Evolutionary conservation across 1,140 invertebrate species (phyloP), one percentile per base, ranked within the genome.

Genomic region (Aricia agestis): DNA sequence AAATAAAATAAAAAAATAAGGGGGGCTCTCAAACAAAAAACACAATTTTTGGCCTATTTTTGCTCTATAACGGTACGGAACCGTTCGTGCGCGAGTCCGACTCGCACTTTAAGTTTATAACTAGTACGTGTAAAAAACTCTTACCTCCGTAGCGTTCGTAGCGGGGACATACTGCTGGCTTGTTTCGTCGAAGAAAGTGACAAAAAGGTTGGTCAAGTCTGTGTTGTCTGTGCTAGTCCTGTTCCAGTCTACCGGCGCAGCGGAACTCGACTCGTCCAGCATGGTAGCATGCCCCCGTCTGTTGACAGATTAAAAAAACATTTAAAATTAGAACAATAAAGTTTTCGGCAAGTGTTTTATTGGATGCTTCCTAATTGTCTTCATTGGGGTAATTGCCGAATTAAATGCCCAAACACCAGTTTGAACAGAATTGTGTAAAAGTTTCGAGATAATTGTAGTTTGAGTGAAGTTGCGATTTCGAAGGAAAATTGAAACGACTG

Each of bases 71-170:
- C n/a, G n/a, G n/a, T n/a, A n/a, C n/a, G n/a, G n/a, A n/a, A n/a
- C n/a, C n/a, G n/a, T n/a, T n/a, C n/a, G n/a, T n/a, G n/a, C n/a
- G n/a, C n/a, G n/a, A n/a, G n/a, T n/a, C n/a, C n/a, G n/a, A n/a
- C n/a, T n/a, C n/a, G n/a, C n/a, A 3, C 32, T 32, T 2, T 4
- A 36, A 1, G 9, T 6, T 36, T 36, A 36, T 36, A 36, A 36
- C 9, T 36, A 1, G 9, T 7, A 36, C 36, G 45, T 52, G 6
- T 9, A 42, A 13, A 52, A 18, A 57, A 41, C 66, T 67, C 68
- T 75, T 74, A 89, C 86, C 82, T 87, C 79, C 10, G 82, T 87
- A 41, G 57, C 69, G 76, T 86, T 85, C 4, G 79, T 81, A 63
- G 74, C 59, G 67, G 84, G 86, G 52, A 82, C 68, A 61, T 83